Evolutionary conservation across 2,888 invertebrate genomes (phyloP), one percentile per base, ranked within the genome.

Genomic region (Anodontia alba): DNA sequence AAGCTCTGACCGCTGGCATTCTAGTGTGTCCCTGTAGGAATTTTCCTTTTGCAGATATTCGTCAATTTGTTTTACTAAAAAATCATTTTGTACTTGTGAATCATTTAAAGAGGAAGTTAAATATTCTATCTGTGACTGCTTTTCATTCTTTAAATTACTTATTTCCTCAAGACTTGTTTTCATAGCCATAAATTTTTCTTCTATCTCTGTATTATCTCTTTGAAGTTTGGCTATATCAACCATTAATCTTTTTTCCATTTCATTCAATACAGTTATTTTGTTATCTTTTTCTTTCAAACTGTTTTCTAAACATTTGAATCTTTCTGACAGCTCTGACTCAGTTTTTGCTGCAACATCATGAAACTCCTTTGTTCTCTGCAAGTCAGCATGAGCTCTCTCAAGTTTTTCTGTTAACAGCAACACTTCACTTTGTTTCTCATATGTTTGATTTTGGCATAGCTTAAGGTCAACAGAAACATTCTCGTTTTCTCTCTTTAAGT

Each of bases 361-460:
- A 36, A 86, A 86, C n/a, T 81, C 75, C 38, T 81, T 86, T 66
- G 80, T 83, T 78, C 86, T 77, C 29, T 78, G 67, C 36, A 83
- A 15, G 43, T 86, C 86, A 15, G 83, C 81, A 49, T 73, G 54
- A 36, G 72, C 66, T 51, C 81, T 54, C 12, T 79, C 76, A 17
- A 78, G 49, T 49, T 80, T 87, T 66, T 84, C 84, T 68, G 82
- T 73, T 23, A 87, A 57, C 15, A 83, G 23, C 57, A 81, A 54
- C 5, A 78, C 70, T 51, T 83, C 86, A 81, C 81, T 86, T 49
- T 86, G 75, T 38, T 86, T 86, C 73, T 86, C 86, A 80, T 81
- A 79, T 54, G 80, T 70, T 70, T 88, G 76, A 74, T 80, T 79
- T 71, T 81, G 80, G 15, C 77, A 43, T 26, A 72, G 15, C 57